These are phyloP conservation scores for Acropternis orthonyx DNA, from an alignment of 2,797 vertebrate species.

Conservation along the genomic window DNA sequence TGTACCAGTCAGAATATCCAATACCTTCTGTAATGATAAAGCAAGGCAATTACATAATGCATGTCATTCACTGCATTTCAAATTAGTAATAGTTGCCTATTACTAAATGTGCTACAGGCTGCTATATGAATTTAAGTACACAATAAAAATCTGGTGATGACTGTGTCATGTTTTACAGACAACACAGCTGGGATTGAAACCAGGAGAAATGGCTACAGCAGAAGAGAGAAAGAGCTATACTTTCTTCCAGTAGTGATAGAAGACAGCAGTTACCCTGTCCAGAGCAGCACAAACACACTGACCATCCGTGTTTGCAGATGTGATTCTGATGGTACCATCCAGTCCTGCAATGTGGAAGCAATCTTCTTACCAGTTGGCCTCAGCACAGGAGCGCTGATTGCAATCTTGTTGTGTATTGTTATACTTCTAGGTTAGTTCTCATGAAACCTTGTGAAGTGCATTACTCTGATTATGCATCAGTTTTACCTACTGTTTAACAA, in stretches of 20 bases:
- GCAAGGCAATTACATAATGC: background rate
- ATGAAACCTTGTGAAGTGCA: background rate
- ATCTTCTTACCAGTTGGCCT: constrained; percentile 95
- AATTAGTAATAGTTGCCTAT: background rate
- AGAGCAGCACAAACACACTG: constrained; percentile 94
- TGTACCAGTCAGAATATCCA: background rate
- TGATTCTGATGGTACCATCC: constrained; percentile 86
- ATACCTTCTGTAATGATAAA: background rate
- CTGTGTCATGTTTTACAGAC: constrained; percentile 81
- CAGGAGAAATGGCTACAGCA: constrained; percentile 86
- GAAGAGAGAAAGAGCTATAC: constrained; percentile 89
- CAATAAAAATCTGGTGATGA: constrained; percentile 5
- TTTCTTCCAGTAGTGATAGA: constrained; percentile 90
- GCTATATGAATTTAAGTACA: background rate
- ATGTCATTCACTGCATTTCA: background rate
- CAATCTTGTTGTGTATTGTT: constrained; percentile 93
- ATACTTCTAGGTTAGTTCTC: constrained; percentile 90
- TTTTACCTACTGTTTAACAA: background rate
- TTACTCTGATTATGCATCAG: background rate
- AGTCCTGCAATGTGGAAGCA: constrained; percentile 95
- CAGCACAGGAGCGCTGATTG: constrained; percentile 94
- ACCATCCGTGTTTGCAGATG: constrained; percentile 95
- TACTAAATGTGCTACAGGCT: background rate
- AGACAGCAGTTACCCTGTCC: constrained; percentile 92
- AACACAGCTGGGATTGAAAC: constrained; percentile 95